Evolutionary conservation across 2,888 invertebrate species (phyloP), one percentile per base, ranked within the genome.

Genomic region (Shargacucullia verbasci): DNA sequence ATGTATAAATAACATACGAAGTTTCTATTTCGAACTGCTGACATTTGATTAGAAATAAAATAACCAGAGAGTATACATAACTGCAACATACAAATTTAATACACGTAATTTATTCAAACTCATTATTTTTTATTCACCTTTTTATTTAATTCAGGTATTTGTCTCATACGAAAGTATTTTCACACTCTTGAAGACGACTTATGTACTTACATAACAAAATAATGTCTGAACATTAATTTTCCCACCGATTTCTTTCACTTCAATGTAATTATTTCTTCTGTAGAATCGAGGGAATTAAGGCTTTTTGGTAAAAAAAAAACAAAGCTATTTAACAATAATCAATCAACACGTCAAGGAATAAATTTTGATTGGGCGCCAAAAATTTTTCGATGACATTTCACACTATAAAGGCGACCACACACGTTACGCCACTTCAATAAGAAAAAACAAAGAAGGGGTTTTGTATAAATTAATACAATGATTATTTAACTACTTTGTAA

Each of bases 401-500:
- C 72, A 65, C 74, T 65, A 75, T 77, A 79, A 82, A 69, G 73
- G 61, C 68, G 75, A 69, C 82, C 78, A 79, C 84, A 85, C 83
- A 81, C 75, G 66, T 1, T 27, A 45, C 48, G 20, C 15, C 27
- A 45, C 35, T 40, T 59, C 46, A 61, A 5, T 27, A 69, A 78
- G 70, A 68, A 52, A 65, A 38, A 46, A 48, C 33, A 52, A 54
- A 46, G 48, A 57, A 65, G 62, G 57, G 71, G 65, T 76, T 66
- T 70, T 67, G 63, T 72, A 80, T 79, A 79, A 78, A 81, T 78
- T 80, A 83, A 86, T 80, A 74, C 68, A 78, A 77, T 75, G 71
- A 85, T 85, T 83, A 82, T 83, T 80, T 78, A 77, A 73, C 71
- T 76, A 81, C 73, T 70, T 76, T 65, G 73, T 75, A 65, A 80